Evolutionary conservation across 2,113 vertebrate species (phyloP), one percentile per base, ranked within the genome.

Genomic region (Entomyzon cyanotis): DNA sequence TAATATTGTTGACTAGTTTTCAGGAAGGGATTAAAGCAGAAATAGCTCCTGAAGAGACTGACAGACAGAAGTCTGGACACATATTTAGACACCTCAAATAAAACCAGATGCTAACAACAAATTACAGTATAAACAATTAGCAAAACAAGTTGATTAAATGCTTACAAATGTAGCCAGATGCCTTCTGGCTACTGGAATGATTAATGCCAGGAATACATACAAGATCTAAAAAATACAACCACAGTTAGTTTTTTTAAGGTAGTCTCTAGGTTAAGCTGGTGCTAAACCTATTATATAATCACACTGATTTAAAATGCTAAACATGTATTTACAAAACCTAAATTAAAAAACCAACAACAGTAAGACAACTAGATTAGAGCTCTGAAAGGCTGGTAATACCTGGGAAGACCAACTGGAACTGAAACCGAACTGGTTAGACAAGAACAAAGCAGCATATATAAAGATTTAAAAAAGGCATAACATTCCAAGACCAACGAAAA

Each of bases 241-340:
- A 69, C 3, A 2, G 50, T 68, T 42, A 47, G 12, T 8, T 64
- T 58, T 64, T 84, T 89, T 64, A 82, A 87, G 37, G 76, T 27
- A 93, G 33, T 28, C n/a, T 74, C 39, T 88, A 93, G 37, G 67
- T 93, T 88, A 94, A 94, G 75, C 88, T 88, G 87, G 33, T 81
- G 78, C 41, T 96, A 95, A 92, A 85, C 18, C 44, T 82, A 65
- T 94, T 96, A 86, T 31, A 81, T 39, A 95, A 93, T 65, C 69
- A 89, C 25, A 81, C 18, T 64, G 65, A 96, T 89, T 85, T 76
- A 89, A 93, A 96, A 89, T 58, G 60, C 39, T 56, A 55, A 95
- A 69, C 52, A 73, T 56, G 30, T 90, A 90, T 84, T 83, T 87
- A 62, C 47, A 84, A 96, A 96, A 90, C 52, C 67, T 74, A 27